Evolutionary conservation across 2,113 vertebrate species (phyloP), one percentile per base, ranked within the genome.

Genomic region (Cebus imitator): DNA sequence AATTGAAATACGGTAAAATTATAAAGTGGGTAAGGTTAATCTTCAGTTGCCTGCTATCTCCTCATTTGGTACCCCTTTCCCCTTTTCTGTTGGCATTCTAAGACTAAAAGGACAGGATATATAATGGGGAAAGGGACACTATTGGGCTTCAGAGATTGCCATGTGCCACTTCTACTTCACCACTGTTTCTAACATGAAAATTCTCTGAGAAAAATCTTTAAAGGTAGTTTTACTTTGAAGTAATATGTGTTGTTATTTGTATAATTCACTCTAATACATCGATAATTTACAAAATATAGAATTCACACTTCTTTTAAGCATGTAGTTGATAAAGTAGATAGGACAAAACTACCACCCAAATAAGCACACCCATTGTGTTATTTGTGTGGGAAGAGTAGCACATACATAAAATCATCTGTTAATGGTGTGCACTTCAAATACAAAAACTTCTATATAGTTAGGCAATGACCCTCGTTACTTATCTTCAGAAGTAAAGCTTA

Each of bases 201-300:
- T 76, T 95, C 61, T 25, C 35, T 52, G 55, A 68, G 30, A 88
- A 95, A 95, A 97, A 66, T 76, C 18, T 81, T 86, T 92, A 64
- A 66, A 58, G 6, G 2, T 57, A n/a, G n/a, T 86, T 85, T 78
- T 37, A 64, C 32, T n/a, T 27, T 90, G 32, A 95, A 91, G 48
- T 79, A 61, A 68, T 48, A 52, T 61, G 3, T 4, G 55, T 73
- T 52, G 48, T 70, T 90, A 61, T 94, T 96, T 93, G 37, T 76
- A 32, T 80, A 84, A 73, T 79, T 88, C 3, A 88, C 13, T 73
- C 3, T 87, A 30, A 68, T 10, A 81, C n/a, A 50, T 5, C 23
- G 32, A 48, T n/a, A 82, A 25, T 88, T 85, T 66, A 68, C 45
- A 91, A 88, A 93, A 66, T 88, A 37, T 52, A 82, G 80, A 66